A percentile compares a stretch with the other conserved stretches of the same genome.
Evolutionary conservation across 2,797 vertebrate species (phyloP).

Genomic region (Gorsachius magnificus): DNA sequence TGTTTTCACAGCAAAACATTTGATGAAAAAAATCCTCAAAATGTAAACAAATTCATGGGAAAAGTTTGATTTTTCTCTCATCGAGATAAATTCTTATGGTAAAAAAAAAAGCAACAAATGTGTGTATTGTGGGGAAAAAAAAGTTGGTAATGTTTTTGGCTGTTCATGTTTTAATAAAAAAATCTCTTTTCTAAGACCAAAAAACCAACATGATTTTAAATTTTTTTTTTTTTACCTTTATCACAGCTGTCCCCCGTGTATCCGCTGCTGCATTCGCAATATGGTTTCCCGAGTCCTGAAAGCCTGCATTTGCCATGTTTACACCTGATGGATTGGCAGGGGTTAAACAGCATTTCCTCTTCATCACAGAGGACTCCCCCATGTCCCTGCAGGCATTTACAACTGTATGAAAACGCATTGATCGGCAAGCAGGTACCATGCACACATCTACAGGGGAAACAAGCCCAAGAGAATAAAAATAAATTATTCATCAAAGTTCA

Average conservation of each 20-base stretch:
- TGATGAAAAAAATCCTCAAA: slow-evolving; percentile 40
- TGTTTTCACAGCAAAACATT: slow-evolving; percentile 41
- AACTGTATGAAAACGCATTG: slow-evolving; percentile 98
- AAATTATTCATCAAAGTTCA: slow-evolving; percentile 63
- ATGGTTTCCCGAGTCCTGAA: slow-evolving; percentile 91
- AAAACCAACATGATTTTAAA: not conserved
- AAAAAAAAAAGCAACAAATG: not conserved
- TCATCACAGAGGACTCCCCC: slow-evolving; percentile 93
- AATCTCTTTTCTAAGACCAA: not conserved
- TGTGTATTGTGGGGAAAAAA: slow-evolving; percentile 7
- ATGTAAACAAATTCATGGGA: not conserved
- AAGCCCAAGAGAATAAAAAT: slow-evolving; percentile 49
- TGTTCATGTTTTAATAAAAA: slow-evolving; percentile 18
- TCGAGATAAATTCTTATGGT: not conserved
- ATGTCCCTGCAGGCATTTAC: slow-evolving; percentile 92
- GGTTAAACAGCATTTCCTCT: slow-evolving; percentile 85
- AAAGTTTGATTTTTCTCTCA: not conserved
- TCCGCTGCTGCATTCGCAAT: slow-evolving; percentile 95
- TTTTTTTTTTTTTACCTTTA: slow-evolving; percentile 83
- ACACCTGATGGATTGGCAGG: slow-evolving; percentile 89
- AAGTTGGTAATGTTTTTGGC: not conserved
- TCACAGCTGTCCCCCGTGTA: slow-evolving; percentile 94
- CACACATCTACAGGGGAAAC: slow-evolving; percentile 84
- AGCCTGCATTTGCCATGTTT: slow-evolving; percentile 95
- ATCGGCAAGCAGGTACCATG: slow-evolving; percentile 94